phyloP scores from a whole-genome alignment of 2,888 invertebrate species.

The Meghimatium bilineatum region DNA sequence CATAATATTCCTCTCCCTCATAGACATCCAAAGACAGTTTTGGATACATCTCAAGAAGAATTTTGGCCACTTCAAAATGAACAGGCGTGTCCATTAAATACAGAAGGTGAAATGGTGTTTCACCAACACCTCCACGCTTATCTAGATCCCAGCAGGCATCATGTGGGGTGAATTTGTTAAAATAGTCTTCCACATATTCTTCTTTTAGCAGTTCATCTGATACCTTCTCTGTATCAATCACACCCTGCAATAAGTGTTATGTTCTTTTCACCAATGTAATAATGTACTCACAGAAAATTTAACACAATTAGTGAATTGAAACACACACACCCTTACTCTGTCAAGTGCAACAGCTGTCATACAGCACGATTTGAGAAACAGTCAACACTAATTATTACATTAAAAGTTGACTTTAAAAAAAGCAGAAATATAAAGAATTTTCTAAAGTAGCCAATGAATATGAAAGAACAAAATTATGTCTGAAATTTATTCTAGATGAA shows the following conservation, averaged over 20 bases:
- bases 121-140: constrained; percentile 94
- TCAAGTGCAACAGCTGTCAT: no score
- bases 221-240: constrained; percentile 14
- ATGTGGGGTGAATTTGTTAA: constrained; percentile 71
- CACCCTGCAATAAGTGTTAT: constrained; percentile 1
- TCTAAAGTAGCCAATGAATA: no score
- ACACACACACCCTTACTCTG: no score
- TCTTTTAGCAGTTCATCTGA: constrained; percentile 6
- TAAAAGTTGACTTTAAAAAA: no score
- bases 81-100: constrained; percentile 93
- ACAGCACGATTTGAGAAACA: no score
- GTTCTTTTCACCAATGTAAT: no score
- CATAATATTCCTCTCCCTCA: constrained; percentile 97
- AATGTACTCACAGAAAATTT: no score
- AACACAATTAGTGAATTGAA: no score
- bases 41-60: constrained; percentile 92
- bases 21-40: constrained; percentile 94
- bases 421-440: no score
- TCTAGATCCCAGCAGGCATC: constrained; percentile 98
- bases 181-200: constrained; percentile 61
- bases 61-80: constrained; percentile 90
- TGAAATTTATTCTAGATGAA: no score
- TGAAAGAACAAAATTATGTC: no score
- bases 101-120: constrained; percentile 94
- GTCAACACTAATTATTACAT: no score